Evolutionary conservation across 2,113 vertebrate species (phyloP), one percentile per base, ranked within the genome.

Genomic region (Scolopax mira): DNA sequence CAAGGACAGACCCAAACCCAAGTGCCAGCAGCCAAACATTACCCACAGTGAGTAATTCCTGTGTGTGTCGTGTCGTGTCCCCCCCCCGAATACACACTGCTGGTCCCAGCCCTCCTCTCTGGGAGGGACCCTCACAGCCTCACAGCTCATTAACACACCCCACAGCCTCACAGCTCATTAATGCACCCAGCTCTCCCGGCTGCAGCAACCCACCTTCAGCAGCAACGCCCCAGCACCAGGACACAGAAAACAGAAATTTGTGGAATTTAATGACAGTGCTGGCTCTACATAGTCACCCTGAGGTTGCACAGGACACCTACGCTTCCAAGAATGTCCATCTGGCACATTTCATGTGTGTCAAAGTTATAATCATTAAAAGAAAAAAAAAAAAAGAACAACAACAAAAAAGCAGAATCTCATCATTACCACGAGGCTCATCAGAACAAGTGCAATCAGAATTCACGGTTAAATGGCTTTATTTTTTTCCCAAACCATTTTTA

Each of bases 311-410:
- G 42, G 42, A 78, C 75, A 94, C 42, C 85, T 60, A 58, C 10
- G 57, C 55, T 88, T 84, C 46, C 90, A 90, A 42, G 42, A 71
- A 93, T 33, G 48, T 52, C 24, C 42, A 52, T 8, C 41, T 55
- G 44, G 33, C 11, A 31, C 28, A 49, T n/a, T 86, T 88, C 27
- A 31, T 9, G 41, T 11, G 18, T 21, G 52, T 52, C 49, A 54
- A 89, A 85, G 52, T 42, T 21, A 13, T 11, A 46, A 46, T 46
- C 44, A 66, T 35, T 66, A 73, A 24, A 31, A 61, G 67, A 61
- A 0, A 10, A 18, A 31, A 49, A n/a, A 18, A 51, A 30, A 37
- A 2, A 11, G 13, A 2, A 4, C 7, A n/a, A 30, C 52, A 52
- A 9, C 51, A 41, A 41, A 7, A 3, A 2, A 27, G 16, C 14